These are phyloP conservation scores for Hipposideros larvatus DNA, from an alignment of 2,797 vertebrate genomes.

Conservation along the genomic window DNA sequence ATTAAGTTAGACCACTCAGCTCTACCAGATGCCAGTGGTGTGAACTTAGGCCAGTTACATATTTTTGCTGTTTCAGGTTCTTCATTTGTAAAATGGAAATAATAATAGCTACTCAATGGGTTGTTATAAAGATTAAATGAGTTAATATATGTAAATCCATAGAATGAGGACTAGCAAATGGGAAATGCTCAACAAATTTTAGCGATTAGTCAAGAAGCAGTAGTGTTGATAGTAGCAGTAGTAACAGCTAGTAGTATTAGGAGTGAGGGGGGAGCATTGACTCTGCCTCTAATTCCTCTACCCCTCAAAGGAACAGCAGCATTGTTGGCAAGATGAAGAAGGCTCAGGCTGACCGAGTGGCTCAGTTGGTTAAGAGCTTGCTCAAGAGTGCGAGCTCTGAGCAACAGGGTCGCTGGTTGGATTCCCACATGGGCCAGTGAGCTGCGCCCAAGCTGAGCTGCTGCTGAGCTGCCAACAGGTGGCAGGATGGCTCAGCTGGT, in stretches of 20 bases:
- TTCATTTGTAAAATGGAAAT: neutral
- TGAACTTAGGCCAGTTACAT: neutral
- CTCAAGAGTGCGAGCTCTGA: too few relatives aligned
- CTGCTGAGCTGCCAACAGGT: too few relatives aligned
- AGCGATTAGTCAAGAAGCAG: neutral
- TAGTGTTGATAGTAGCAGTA: neutral
- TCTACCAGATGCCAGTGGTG: neutral
- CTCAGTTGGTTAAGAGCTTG: too few relatives aligned
- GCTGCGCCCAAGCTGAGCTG: too few relatives aligned
- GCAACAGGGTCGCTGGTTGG: too few relatives aligned
- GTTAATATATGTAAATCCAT: neutral
- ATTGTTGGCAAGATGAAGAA: neutral
- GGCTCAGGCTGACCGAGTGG: neutral
- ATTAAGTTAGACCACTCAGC: neutral
- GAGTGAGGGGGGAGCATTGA: neutral
- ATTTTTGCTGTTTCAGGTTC: neutral
- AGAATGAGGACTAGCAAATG: neutral
- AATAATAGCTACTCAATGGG: neutral
- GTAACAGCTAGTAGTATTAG: fast-evolving
- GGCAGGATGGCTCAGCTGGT: too few relatives aligned
- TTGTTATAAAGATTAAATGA: neutral
- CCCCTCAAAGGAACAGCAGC: neutral
- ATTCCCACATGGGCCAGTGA: too few relatives aligned
- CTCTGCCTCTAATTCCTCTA: neutral
- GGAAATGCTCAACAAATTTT: neutral